Base-by-base conservation (phyloP, 2,888 invertebrate genomes). In the Diploptera punctata region DNA sequence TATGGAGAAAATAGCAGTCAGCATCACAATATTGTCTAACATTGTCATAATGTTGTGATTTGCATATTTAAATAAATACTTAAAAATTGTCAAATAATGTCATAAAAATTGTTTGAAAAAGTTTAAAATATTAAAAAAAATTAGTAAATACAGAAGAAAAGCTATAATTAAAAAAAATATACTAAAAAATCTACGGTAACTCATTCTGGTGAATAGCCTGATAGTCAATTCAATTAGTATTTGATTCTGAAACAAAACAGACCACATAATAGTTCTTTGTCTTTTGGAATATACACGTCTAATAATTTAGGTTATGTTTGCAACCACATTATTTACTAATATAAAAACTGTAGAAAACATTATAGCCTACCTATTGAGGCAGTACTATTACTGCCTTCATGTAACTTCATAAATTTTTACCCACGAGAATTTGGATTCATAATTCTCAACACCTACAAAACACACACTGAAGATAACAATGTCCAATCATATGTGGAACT, bases 401-500 rank as follows among this genome's bases (percentile, higher is more conserved):
- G 47, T 67, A 47, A 67, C 47, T 43, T 47, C 19, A 33, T 44
- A 47, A 44, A 38, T 67, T 24, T 33, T 19, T 67, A 26, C 21
- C 67, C 67, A 44, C 67, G 47, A 67, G 67, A 67, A 26, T 67
- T 67, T 19, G 44, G 67, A 67, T 44, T 18, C 49, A 26, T 47
- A 21, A 18, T 47, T 18, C 65, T 33, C 33, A 18, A 33, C 16
- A 10, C 65, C 16, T 65, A 65, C 65, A 4, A 21, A 13, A 65
- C 16, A 18, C 21, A 38, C 18, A 38, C 47, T 33, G 29, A 52
- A 68, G 16, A 68, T 21, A 68, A 68, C 2, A 49, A 68, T 10
- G 29, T 21, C 26, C 29, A 68, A 68, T 9, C 31, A n/a, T 9
- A 44, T 26, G 52, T 21, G 9, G 52, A 47, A 68, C 18, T 49